Base-by-base conservation (phyloP, 2,797 vertebrate species). In the Acanthis flammea region DNA sequence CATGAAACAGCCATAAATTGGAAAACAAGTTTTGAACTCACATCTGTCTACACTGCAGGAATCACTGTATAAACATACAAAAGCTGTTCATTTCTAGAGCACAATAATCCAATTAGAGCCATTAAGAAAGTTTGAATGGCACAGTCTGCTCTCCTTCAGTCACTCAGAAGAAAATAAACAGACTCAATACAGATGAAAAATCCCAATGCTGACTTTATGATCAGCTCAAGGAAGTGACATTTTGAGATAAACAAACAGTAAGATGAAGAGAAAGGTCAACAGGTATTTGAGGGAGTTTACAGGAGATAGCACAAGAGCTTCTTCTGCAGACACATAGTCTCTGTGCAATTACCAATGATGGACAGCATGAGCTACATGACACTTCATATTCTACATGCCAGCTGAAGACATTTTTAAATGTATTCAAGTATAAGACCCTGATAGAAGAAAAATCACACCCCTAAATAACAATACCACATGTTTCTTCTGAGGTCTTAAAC, bases 221-320 rank as follows among this genome's bases (percentile, higher is more conserved):
- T 66, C 80, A 85, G 31, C 31, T 74, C 54, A 47, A 73, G 45
- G 21, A 90, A 91, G 33, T 80, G 92, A 89, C 89, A 94, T 94
- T 95, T 87, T 50, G 75, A 94, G 78, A 83, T 39, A 94, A 94
- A 95, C 31, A 79, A 92, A 85, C 53, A 94, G 67, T 77, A 87
- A 71, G 60, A 95, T 65, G 81, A 94, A 94, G 30, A 94, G 61
- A 94, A 91, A 96, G 89, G 96, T 95, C 91, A 94, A 77, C 42
- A 92, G 84, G 61, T 88, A 87, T 93, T 92, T 73, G 63, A 92
- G 75, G 35, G 78, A 79, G 72, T 92, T 92, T 94, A 92, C 60
- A 92, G 41, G 53, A 90, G 71, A 79, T 0, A 25, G 30, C 9
- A 75, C 28, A 68, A 84, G 45, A 82, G 48, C 58, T 86, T 31